phyloP scores from a whole-genome alignment of 1,140 invertebrate species.

The Gonatopus flavifemur region DNA sequence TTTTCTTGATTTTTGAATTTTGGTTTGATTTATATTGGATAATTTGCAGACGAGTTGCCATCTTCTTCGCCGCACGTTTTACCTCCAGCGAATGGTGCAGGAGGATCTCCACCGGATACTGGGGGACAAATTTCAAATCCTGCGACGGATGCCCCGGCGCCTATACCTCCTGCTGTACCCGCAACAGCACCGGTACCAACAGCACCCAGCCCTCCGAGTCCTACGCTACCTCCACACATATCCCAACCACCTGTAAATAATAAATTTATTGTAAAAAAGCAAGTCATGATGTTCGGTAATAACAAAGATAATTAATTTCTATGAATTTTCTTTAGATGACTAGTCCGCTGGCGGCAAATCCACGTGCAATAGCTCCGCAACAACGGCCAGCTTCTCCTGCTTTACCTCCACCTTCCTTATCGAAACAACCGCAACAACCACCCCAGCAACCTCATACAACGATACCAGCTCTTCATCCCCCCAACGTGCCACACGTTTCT shows the following conservation, averaged over 20 bases:
- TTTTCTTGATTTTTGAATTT: not conserved
- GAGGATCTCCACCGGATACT: constrained; percentile 55
- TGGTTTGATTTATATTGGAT: not conserved
- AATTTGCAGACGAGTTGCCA: constrained; percentile 53
- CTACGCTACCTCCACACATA: constrained; percentile 58
- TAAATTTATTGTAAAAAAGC: too few species aligned
- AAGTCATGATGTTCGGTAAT: too few species aligned
- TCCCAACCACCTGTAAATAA: constrained; percentile 56
- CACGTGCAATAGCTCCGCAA: constrained; percentile 58
- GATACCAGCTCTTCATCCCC: constrained; percentile 60
- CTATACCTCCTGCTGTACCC: constrained; percentile 56
- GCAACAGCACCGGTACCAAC: constrained; percentile 54
- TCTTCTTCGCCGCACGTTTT: constrained; percentile 60
- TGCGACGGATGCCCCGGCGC: constrained; percentile 55
- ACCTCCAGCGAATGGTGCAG: constrained; percentile 58
- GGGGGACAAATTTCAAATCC: constrained; percentile 57
- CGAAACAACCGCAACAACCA: constrained; percentile 47
- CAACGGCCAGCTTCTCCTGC: constrained; percentile 52
- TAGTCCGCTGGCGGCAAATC: constrained; percentile 58
- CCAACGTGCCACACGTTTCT: constrained; percentile 60
- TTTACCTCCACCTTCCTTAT: constrained; percentile 51
- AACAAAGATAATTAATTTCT: not conserved
- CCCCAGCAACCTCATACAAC: constrained; percentile 52
- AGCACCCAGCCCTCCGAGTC: constrained; percentile 56
- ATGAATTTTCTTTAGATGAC: constrained; percentile 48